Percentiles rank a stretch among this genome's conserved stretches.
These are phyloP conservation scores for Seira sanloemensis DNA, from an alignment of 2,888 invertebrate genomes.

Conservation along the genomic window DNA sequence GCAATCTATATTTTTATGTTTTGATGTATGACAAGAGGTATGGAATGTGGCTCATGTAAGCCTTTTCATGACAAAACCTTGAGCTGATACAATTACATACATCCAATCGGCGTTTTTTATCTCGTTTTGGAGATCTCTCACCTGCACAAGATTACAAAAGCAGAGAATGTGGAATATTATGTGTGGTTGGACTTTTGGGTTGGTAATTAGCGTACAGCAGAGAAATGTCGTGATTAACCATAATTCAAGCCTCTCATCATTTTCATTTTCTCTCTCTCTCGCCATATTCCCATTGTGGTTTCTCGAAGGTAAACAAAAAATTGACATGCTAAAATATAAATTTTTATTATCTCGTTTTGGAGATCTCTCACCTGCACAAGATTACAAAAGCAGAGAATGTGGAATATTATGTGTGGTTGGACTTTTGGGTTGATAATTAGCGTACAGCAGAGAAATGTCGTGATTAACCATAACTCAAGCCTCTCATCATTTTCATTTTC, in stretches of 20 bases:
- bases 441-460: background rate
- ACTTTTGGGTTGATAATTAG: background rate
- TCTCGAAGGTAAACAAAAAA: background rate
- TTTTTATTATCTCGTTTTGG: background rate
- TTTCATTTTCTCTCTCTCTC: no score
- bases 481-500: background rate
- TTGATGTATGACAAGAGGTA: background rate
- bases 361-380: background rate
- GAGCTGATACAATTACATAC: slow-evolving; percentile 1
- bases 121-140: background rate
- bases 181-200: background rate
- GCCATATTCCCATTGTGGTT: no score
- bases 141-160: background rate
- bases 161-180: background rate
- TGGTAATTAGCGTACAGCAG: background rate
- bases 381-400: background rate
- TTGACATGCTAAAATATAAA: background rate
- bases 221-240: background rate
- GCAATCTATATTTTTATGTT: background rate
- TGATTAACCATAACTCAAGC: background rate
- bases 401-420: background rate
- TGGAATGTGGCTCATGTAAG: no score
- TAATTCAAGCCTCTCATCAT: background rate
- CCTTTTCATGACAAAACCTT: slow-evolving; percentile 22
- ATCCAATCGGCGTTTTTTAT: background rate